Evolutionary conservation across 2,888 invertebrate species (phyloP), one percentile per base, ranked within the genome.

Genomic region (Clistopyga incitator): DNA sequence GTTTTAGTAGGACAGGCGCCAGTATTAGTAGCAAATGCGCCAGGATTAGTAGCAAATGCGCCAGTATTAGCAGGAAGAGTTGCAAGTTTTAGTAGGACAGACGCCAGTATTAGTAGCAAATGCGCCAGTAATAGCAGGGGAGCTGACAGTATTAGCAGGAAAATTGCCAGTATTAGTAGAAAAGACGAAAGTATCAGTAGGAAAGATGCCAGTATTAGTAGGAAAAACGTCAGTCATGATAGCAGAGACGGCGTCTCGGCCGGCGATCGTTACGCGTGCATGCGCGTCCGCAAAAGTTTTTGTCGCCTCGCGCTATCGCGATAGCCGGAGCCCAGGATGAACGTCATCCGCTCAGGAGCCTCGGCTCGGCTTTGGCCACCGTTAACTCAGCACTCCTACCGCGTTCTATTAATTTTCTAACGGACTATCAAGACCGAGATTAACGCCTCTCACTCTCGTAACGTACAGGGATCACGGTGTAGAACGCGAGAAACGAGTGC

Each of bases 381-480:
- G 50, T 54, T 20, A 50, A 50, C 34, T 54, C 52, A 8, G 23
- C 20, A 6, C 29, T 38, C 2, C 45, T 34, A 70, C 25, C 34
- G 50, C 81, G 87, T 84, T 88, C 87, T 86, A 87, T 88, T 87
- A 88, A 88, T 89, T 89, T 89, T 86, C 85, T 85, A 88, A 88
- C 89, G 86, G 86, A 71, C 85, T 70, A 86, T 84, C 85, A 85
- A 84, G 59, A 74, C 20, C 68, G 64, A 71, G 83, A 85, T 86
- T 81, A 85, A 82, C 82, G 85, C 85, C 85, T 87, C 86, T 78
- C 84, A 47, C 65, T 47, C 18, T 18, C 56, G 56, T 59, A 65
- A 52, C 52, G n/a, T 42, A 13, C 59, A 13, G 52, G 13, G 29
- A 54, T 8, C n/a, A 50, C 18, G 56, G 47, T 68, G 52, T 65